Evolutionary conservation across 2,888 invertebrate genomes (phyloP).

Genomic region (Azorinus chamasolen): DNA sequence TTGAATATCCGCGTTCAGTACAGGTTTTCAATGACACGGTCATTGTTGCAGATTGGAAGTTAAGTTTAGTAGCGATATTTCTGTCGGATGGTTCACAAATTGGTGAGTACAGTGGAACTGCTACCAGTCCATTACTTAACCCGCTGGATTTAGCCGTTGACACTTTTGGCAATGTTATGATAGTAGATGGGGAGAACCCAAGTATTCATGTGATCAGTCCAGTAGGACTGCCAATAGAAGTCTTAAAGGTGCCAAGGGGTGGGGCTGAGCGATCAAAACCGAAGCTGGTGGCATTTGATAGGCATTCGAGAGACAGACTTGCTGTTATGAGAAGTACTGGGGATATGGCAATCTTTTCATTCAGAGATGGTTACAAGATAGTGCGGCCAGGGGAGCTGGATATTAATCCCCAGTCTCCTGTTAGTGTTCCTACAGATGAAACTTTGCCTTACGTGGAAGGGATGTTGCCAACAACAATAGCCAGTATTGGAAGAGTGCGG

Average conservation of each 20-base stretch:
- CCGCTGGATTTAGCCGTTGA: conserved; percentile 52
- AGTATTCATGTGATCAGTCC: conserved; percentile 54
- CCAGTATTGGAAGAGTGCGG: conserved; percentile 21
- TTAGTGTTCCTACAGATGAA: conserved; percentile 44
- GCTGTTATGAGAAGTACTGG: conserved; percentile 35
- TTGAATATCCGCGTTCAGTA: conserved; percentile 44
- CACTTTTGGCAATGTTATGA: conserved; percentile 48
- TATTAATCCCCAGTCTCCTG: not conserved
- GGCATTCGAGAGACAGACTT: conserved; percentile 5
- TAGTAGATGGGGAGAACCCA: conserved; percentile 45
- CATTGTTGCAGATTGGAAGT: conserved; percentile 46
- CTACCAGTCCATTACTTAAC: conserved; percentile 31
- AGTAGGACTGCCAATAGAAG: conserved; percentile 35
- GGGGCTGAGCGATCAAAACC: not conserved
- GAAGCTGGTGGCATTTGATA: conserved; percentile 49
- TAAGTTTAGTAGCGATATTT: conserved; percentile 42
- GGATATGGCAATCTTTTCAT: conserved; percentile 46
- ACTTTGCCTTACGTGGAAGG: conserved; percentile 53
- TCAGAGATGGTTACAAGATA: conserved; percentile 37
- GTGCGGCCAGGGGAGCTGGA: conserved; percentile 21
- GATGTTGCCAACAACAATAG: conserved; percentile 58
- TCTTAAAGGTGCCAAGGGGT: conserved; percentile 42
- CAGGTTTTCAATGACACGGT: conserved; percentile 34
- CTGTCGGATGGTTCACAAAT: conserved; percentile 35
- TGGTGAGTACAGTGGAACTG: conserved; percentile 51